Evolutionary conservation across 2,113 vertebrate species (phyloP).

Genomic region (pig (Sus scrofa)): DNA sequence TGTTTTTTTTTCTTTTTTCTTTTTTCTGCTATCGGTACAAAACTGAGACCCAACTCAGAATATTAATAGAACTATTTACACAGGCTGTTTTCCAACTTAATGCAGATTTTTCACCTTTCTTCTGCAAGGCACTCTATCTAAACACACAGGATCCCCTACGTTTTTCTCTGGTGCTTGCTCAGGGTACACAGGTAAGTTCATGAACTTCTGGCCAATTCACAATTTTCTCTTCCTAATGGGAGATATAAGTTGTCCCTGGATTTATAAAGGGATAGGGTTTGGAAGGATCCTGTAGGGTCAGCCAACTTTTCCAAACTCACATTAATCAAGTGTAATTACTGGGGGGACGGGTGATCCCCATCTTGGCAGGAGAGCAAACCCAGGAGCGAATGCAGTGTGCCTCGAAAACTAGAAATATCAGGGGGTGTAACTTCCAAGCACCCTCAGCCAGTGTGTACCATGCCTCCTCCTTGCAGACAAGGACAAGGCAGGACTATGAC

Average conservation of each 20-base stretch:
- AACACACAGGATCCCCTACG: background rate
- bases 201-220: background rate
- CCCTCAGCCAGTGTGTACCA: slow-evolving; percentile 22
- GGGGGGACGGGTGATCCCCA: background rate
- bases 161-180: background rate
- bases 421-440: fast-evolving
- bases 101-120: background rate
- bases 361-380: background rate
- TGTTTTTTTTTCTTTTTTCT: background rate
- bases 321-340: background rate
- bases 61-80: background rate
- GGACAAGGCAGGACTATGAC: slow-evolving; percentile 56
- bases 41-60: background rate
- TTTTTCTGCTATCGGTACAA: background rate
- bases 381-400: background rate
- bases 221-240: background rate
- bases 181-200: background rate
- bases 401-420: background rate
- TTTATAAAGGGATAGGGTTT: background rate
- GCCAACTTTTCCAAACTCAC: background rate
- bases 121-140: background rate
- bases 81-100: background rate
- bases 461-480: slow-evolving; percentile 28
- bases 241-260: background rate
- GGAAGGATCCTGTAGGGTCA: background rate